Conservation (phyloP, 2,888 invertebrate species). For the Mythimna pallens region DNA sequence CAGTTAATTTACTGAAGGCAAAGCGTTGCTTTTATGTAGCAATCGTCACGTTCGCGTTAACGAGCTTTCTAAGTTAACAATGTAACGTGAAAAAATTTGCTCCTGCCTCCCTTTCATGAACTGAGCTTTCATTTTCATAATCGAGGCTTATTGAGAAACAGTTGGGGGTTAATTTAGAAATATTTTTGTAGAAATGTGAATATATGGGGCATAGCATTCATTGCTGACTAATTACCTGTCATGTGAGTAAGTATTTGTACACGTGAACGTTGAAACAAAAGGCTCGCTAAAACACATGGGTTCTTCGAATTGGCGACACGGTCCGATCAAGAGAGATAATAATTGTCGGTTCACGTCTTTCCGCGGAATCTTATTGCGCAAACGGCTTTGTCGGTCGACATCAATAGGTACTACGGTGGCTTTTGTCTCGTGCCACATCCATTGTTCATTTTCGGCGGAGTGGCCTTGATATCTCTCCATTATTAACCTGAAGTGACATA, state of each 20-base stretch:
- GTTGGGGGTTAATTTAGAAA: conserved; percentile 59
- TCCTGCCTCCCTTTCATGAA: conserved; percentile 66
- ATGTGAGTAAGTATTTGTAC: conserved; percentile 46
- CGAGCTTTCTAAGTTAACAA: conserved; percentile 88
- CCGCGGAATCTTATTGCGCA: conserved; percentile 89
- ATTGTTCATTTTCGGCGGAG: conserved; percentile 86
- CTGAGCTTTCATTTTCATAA: conserved; percentile 66
- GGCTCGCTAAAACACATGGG: conserved; percentile 68
- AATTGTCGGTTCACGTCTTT: conserved; percentile 89
- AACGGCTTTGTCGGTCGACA: conserved; percentile 88
- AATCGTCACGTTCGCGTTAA: conserved; percentile 88
- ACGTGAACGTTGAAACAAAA: conserved; percentile 67
- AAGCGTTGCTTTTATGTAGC: conserved; percentile 81
- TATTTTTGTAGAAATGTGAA: conserved; percentile 53
- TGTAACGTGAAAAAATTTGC: conserved; percentile 88
- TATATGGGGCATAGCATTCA: conserved; percentile 43
- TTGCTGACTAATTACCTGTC: conserved; percentile 56
- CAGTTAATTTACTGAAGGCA: conserved; percentile 82
- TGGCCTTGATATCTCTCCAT: conserved; percentile 85
- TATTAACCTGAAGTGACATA: conserved; percentile 80
- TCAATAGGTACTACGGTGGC: conserved; percentile 83
- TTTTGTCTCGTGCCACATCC: conserved; percentile 88
- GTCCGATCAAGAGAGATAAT: conserved; percentile 87
- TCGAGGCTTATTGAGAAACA: conserved; percentile 58
- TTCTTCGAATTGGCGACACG: conserved; percentile 85